phyloP scores from a whole-genome alignment of 2,797 vertebrate genomes.

The Sebastes hopkinsi region DNA sequence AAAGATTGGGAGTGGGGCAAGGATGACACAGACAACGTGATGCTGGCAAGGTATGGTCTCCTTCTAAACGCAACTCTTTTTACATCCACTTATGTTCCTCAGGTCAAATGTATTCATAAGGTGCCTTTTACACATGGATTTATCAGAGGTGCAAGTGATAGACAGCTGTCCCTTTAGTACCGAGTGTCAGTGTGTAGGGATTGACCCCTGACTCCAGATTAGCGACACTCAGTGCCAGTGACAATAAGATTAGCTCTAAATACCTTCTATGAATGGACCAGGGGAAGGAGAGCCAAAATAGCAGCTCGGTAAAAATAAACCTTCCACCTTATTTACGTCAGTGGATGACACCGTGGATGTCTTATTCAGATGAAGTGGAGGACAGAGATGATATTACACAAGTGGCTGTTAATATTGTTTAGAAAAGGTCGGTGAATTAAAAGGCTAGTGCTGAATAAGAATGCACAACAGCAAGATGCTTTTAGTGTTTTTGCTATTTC shows the following conservation, averaged over 20 bases:
- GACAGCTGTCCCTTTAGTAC: slow-evolving; percentile 10
- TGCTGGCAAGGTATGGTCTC: slow-evolving; percentile 87
- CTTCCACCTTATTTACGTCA: slow-evolving; percentile 15
- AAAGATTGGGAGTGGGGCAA: slow-evolving; percentile 97
- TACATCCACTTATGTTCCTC: neutral
- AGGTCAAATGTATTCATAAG: neutral
- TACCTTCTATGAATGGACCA: slow-evolving; percentile 67
- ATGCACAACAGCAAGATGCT: neutral
- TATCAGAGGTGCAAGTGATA: neutral
- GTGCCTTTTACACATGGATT: neutral
- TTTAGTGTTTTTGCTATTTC: neutral
- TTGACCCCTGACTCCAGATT: slow-evolving; percentile 72
- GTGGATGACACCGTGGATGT: neutral
- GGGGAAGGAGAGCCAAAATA: slow-evolving; percentile 54
- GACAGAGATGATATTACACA: neutral
- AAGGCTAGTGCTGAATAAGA: neutral
- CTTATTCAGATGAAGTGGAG: neutral
- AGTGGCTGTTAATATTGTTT: slow-evolving; percentile 18
- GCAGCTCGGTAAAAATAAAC: slow-evolving; percentile 38
- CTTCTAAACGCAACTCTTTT: neutral
- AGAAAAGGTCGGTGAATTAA: slow-evolving; percentile 23
- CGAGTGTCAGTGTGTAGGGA: slow-evolving; percentile 33
- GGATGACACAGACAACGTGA: slow-evolving; percentile 92
- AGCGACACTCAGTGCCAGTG: slow-evolving; percentile 48
- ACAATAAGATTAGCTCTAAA: slow-evolving; percentile 74